These are phyloP conservation scores for Butorides virescens DNA, from an alignment of 2,113 vertebrate genomes.

Conservation along the genomic window DNA sequence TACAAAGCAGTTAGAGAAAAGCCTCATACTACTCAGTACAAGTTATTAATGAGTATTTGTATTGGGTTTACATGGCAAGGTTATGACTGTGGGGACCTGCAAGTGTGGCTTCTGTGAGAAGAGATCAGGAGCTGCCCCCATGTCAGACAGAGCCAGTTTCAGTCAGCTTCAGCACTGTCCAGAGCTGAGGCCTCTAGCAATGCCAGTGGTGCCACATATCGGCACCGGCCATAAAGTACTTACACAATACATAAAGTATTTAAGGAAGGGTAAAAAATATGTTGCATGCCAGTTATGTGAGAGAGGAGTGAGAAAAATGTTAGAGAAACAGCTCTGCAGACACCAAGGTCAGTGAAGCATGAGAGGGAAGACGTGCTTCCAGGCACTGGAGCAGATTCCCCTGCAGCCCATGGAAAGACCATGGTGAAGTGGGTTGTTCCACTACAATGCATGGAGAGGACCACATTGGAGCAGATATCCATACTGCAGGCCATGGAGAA, in stretches of 20 bases:
- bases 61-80: neutral
- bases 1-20: neutral
- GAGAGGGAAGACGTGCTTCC: neutral
- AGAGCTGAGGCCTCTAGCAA: neutral
- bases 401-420: neutral
- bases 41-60: neutral
- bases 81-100: neutral
- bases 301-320: neutral
- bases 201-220: neutral
- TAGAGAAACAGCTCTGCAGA: neutral
- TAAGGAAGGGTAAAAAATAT: neutral
- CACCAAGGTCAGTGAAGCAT: neutral
- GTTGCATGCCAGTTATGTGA: neutral
- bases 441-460: neutral
- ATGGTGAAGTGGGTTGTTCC: accelerated
- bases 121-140: neutral
- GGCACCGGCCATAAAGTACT: too few species aligned
- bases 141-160: neutral
- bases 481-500: neutral
- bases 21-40: neutral
- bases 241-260: neutral
- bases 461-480: accelerated
- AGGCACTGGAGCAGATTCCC: neutral
- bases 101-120: neutral
- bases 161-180: neutral